phyloP scores from a whole-genome alignment of 2,797 vertebrate genomes.

The Falco peregrinus region DNA sequence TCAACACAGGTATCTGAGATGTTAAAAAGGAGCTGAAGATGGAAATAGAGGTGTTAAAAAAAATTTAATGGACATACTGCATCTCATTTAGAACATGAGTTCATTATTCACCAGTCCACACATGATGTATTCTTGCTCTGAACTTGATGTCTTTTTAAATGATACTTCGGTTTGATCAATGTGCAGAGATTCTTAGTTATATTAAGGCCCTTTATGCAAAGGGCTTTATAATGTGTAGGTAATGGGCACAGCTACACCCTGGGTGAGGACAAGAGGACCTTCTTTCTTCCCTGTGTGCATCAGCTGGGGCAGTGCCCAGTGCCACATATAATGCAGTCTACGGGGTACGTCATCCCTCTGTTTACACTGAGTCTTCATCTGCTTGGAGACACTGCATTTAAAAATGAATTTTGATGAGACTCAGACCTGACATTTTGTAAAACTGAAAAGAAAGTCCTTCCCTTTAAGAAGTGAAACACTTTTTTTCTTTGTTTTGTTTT shows the following conservation, averaged over 20 bases:
- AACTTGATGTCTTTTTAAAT: slow-evolving; percentile 55
- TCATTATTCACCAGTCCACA: slow-evolving; percentile 46
- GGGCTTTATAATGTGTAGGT: neutral
- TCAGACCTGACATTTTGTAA: neutral
- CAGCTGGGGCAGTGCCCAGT: neutral
- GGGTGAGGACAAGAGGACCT: neutral
- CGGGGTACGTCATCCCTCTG: neutral
- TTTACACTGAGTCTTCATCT: neutral
- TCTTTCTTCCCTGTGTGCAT: neutral
- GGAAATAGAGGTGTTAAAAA: slow-evolving; percentile 15
- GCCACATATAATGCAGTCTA: neutral
- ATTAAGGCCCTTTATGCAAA: slow-evolving; percentile 17
- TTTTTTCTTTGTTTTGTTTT: neutral
- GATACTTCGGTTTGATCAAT: slow-evolving; percentile 47
- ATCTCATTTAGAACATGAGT: slow-evolving; percentile 36
- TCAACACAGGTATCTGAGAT: neutral
- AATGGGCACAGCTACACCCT: neutral
- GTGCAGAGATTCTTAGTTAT: slow-evolving; percentile 16
- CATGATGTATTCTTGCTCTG: slow-evolving; percentile 15
- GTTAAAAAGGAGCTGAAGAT: neutral
- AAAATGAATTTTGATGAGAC: neutral
- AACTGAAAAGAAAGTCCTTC: neutral
- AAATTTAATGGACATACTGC: slow-evolving; percentile 8
- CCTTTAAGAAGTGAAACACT: neutral
- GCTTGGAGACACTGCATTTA: neutral